phyloP scores from a whole-genome alignment of 2,113 vertebrate genomes.

The Vulpes ferrilata region DNA sequence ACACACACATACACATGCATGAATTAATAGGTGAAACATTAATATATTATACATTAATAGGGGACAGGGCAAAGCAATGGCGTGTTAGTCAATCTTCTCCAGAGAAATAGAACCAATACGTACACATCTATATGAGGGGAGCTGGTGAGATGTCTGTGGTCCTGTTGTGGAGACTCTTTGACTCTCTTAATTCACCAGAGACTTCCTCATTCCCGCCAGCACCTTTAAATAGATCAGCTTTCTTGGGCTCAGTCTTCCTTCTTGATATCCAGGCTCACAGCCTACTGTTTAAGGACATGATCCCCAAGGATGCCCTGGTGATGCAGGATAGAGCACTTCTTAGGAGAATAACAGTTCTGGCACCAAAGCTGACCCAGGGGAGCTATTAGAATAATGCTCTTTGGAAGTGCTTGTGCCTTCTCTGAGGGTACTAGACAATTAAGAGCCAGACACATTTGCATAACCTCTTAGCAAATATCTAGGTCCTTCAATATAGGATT shows the following conservation, averaged over 20 bases:
- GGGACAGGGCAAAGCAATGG: not conserved
- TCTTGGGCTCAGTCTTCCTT: not conserved
- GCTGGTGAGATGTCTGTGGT: not conserved
- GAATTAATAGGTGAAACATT: not conserved
- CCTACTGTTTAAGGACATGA: slow-evolving; percentile 4
- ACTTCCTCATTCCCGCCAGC: not conserved
- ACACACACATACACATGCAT: not conserved
- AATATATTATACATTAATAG: not conserved
- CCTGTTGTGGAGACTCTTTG: not conserved
- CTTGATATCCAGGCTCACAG: not conserved
- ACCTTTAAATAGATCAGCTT: slow-evolving; percentile 43
- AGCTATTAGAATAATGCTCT: not conserved
- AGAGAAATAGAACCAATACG: not conserved
- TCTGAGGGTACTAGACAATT: not conserved
- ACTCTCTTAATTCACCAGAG: slow-evolving; percentile 5
- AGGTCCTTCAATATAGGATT: not conserved
- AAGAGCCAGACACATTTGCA: not conserved
- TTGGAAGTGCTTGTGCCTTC: not conserved
- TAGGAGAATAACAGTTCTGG: not conserved
- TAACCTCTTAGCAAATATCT: not conserved
- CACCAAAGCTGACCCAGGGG: not conserved
- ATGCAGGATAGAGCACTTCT: not conserved
- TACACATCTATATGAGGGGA: not conserved
- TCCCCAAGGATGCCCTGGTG: not conserved
- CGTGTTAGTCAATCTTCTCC: not conserved